Evolutionary conservation across 64 coral and sea anemone genomes (phyloP).

Genomic region (Cladopsammia gracilis): DNA sequence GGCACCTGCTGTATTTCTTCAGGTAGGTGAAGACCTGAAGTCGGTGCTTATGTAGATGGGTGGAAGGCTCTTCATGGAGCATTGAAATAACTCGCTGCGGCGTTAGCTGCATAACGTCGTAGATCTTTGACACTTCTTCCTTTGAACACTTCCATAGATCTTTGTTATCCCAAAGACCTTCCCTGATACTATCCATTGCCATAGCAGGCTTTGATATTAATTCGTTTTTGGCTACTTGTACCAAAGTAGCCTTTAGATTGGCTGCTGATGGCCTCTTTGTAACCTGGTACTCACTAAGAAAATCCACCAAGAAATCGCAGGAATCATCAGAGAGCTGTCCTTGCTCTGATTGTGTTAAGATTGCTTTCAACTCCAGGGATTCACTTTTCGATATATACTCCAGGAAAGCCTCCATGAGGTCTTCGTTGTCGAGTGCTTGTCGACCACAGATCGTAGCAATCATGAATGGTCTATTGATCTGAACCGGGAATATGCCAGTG

Average conservation of each 20-base stretch:
- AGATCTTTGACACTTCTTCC: slow-evolving; percentile 19
- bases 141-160: slow-evolving; percentile 36
- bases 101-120: slow-evolving; percentile 8
- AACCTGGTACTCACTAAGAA: slow-evolving; percentile 1
- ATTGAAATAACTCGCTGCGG: background rate
- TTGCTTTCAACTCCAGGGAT: background rate
- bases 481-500: slow-evolving; percentile 63
- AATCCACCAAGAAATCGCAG: background rate
- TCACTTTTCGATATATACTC: slow-evolving; percentile 59
- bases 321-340: background rate
- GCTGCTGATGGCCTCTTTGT: slow-evolving; percentile 18
- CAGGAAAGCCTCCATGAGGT: slow-evolving; percentile 59
- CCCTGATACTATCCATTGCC: slow-evolving; percentile 5
- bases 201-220: slow-evolving; percentile 19
- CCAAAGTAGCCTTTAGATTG: slow-evolving; percentile 34
- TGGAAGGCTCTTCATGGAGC: too few species aligned
- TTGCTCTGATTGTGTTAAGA: background rate
- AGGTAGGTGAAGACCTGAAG: too few species aligned
- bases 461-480: slow-evolving; percentile 58
- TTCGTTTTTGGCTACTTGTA: slow-evolving; percentile 54
- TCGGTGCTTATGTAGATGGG: too few species aligned
- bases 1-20: too few species aligned
- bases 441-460: slow-evolving; percentile 44
- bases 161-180: slow-evolving; percentile 21
- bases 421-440: slow-evolving; percentile 52